A percentile compares a stretch with the other conserved stretches of the same genome.
These are phyloP conservation scores for Pandemis heparana DNA, from an alignment of 2,888 invertebrate genomes.

Conservation along the genomic window DNA sequence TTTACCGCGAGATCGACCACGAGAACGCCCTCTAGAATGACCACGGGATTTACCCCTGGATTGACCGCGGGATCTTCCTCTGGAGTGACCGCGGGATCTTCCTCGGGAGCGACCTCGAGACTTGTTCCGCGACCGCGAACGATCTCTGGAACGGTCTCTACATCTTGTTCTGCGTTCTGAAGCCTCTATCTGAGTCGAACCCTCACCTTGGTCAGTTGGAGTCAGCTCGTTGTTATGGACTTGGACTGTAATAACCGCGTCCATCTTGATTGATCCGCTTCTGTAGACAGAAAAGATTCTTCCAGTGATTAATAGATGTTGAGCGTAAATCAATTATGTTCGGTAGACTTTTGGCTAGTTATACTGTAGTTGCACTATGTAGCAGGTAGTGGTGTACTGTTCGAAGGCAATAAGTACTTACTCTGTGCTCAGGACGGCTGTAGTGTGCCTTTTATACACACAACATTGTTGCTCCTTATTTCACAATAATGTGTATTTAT, in stretches of 20 bases:
- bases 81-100: conserved; percentile 29
- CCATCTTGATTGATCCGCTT: conserved; percentile 13
- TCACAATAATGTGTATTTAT: conserved; percentile 42
- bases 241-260: conserved; percentile 20
- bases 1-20: conserved; percentile 25
- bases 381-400: neutral
- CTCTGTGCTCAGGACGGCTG: neutral
- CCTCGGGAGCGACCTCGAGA: conserved; percentile 35
- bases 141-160: conserved; percentile 25
- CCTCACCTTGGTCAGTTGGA: conserved; percentile 24
- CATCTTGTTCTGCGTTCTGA: conserved; percentile 10
- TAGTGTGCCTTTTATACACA: conserved; percentile 21
- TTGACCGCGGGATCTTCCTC: conserved; percentile 22
- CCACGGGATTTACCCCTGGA: conserved; percentile 35
- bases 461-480: conserved; percentile 42
- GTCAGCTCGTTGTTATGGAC: conserved; percentile 11
- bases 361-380: neutral
- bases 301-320: neutral
- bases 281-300: conserved; percentile 24
- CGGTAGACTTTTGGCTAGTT: neutral
- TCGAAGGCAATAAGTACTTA: neutral
- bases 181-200: neutral
- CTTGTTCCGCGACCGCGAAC: conserved; percentile 21
- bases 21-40: conserved; percentile 25
- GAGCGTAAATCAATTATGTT: neutral